Base-by-base conservation (phyloP, 2,797 vertebrate genomes). In the Dermochelys coriacea region DNA sequence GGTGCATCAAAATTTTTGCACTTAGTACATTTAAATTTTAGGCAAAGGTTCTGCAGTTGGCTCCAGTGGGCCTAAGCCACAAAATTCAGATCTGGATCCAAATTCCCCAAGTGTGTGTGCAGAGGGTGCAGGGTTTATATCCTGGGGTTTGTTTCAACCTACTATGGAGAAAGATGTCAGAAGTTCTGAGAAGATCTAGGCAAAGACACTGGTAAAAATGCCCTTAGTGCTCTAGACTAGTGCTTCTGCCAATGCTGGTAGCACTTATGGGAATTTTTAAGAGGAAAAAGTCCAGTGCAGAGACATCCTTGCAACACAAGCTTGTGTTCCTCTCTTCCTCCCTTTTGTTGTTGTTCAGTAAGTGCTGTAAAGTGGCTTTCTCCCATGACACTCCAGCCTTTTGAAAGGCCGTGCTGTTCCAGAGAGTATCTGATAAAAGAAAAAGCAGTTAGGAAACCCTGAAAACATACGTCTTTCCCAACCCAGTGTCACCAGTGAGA, bases 11-110 rank as follows among this genome's bases (percentile, higher is more conserved):
- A 71, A 19, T 1, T 0, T 27, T 41, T 87, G 68, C 0, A 0
- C 52, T 55, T 59, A 16, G n/a, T 64, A 19, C 10, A 9, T 71
- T 5, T 37, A 1, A 37, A 84, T 71, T 49, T 52, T 93, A 78
- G 64, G 45, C 1, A 0, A 21, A 9, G 19, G 23, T 79, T 27
- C 41, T 0, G 0, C 31, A 9, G 6, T n/a, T 78, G 80, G 31
- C 34, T 25, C 77, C 11, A 10, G 18, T 18, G 49, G 49, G 82
- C 47, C 47, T 0, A 1, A 68, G 50, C 64, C 2, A 27, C n/a
- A 12, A 57, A 5, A 68, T 80, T 45, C 12, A 1, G 50, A 57
- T 68, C 16, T 68, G 64, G 19, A 37, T 68, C 9, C n/a, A 68
- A 37, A 23, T 37, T 68, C 64, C 64, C n/a, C n/a, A 68, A 68